Base-by-base conservation (phyloP, 2,888 invertebrate species). In the Meta bourneti region DNA sequence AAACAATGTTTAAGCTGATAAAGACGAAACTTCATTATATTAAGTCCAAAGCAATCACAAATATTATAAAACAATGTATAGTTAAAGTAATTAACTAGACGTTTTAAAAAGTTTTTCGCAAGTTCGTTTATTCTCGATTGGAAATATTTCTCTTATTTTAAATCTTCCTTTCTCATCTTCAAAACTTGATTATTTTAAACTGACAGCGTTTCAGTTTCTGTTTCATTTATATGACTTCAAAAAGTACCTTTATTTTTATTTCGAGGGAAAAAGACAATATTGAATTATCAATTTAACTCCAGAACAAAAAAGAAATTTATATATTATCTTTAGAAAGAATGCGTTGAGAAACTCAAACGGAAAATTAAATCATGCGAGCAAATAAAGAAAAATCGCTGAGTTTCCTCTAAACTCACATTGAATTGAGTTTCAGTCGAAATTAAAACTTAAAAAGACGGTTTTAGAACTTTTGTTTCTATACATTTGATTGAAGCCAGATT, bases 401-500 rank as follows among this genome's bases (percentile, higher is more conserved):
- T 49, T 71, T 9, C 11, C 11, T 71, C n/a, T 11, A 49, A 82
- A 82, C 49, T 81, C 81, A 49, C 70, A 71, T 82, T 82, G 69
- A 82, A 82, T 70, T 70, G 19, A 82, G 69, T 2, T 71, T 82
- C 70, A n/a, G 48, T 51, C 81, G 69, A 82, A 82, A 82, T 71
- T 82, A 82, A 82, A 82, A 82, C 74, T 74, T 74, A 61, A 61
- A 61, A 61, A 61, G 34, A 34, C 11, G 61, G 61, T 11, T 61
- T 61, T 61, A 5, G 16, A 16, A 20, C 11, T 49, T 70, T 71
- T 52, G 71, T 72, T 83, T 81, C n/a, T 34, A 49, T 77, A 77
- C 48, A 77, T 77, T 61, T 61, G 61, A 61, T 61, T 61, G 61
- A 61, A 61, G 61, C 11, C 11, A 16, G 16, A 61, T 61, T 61